Base-by-base conservation (phyloP, 2,888 invertebrate genomes). In the Aphelenchoides bicaudatus region DNA sequence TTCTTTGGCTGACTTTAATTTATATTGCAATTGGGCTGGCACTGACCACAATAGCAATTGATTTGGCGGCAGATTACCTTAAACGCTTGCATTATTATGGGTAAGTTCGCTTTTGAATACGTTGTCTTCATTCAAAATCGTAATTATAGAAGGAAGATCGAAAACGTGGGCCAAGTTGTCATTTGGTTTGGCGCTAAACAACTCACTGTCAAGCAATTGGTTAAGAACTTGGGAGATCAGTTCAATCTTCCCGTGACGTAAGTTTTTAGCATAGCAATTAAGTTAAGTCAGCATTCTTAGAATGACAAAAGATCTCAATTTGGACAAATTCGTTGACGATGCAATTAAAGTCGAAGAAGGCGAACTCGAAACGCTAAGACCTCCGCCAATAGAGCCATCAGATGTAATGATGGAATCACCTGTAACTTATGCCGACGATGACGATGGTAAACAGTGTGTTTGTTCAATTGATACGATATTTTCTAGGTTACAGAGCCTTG, bases 341-440 rank as follows among this genome's bases (percentile, higher is more conserved):
- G 76, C 76, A 13, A 76, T 76, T 25, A 71, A 66, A 58, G 76
- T 76, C 21, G 76, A 76, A 46, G 73, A 70, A 23, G 76, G 76
- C 39, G 74, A 74, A 51, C 58, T 76, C 19, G 71, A 72, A 29
- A 75, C 74, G 1, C 59, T 76, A 2, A 54, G 76, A 62, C 70
- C 75, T n/a, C 71, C 73, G 1, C 73, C 74, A 1, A 70, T 76
- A 19, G 72, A 73, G 47, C 71, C 75, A 0, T 61, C 48, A 4
- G 68, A 66, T 29, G 30, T 61, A n/a, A 25, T 39, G 49, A 50
- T 70, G 16, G 59, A 57, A n/a, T 39, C 48, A 6, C 49, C 43
- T 31, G 60, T 67, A 8, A 52, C 48, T 16, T 67, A 39, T 34
- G 67, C 67, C 0, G 67, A 67, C 31, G 67, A 67, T 27, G 64